Evolutionary conservation across 2,113 vertebrate genomes (phyloP).

Genomic region (Sinocyclocheilus anshuiensis): DNA sequence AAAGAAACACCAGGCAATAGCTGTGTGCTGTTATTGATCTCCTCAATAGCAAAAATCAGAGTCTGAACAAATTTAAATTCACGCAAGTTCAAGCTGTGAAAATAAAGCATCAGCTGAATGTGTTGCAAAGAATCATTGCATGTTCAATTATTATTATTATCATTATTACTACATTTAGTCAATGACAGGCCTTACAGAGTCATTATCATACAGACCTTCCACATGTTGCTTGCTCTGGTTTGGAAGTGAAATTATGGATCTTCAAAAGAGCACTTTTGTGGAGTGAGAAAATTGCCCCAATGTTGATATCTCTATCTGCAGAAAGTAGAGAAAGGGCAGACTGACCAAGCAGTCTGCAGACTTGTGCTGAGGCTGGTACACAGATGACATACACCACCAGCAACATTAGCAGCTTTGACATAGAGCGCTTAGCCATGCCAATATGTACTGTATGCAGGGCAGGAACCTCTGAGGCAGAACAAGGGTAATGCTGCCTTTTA

Average conservation of each 20-base stretch:
- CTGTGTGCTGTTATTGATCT: conserved; percentile 71
- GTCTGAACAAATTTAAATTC: conserved; percentile 75
- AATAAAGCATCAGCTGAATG: not conserved
- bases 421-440: not conserved
- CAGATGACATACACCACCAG: not conserved
- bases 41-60: conserved; percentile 76
- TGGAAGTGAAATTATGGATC: conserved; percentile 37
- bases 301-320: conserved; percentile 44
- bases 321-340: conserved; percentile 29
- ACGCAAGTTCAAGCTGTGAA: conserved; percentile 69
- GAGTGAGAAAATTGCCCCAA: conserved; percentile 54
- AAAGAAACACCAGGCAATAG: conserved; percentile 72
- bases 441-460: not conserved
- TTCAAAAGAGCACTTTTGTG: conserved; percentile 43
- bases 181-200: no score
- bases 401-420: not conserved
- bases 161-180: no score
- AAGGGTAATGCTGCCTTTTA: not conserved
- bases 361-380: not conserved
- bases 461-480: not conserved
- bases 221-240: conserved; percentile 45
- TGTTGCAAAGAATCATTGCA: not conserved
- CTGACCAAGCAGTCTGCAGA: conserved; percentile 43
- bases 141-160: not conserved
- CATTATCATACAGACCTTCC: conserved; percentile 23